A percentile compares a stretch with the other conserved stretches of the same genome.
Evolutionary conservation across 1,140 invertebrate genomes (phyloP).

Genomic region (Dendroctonus valens): DNA sequence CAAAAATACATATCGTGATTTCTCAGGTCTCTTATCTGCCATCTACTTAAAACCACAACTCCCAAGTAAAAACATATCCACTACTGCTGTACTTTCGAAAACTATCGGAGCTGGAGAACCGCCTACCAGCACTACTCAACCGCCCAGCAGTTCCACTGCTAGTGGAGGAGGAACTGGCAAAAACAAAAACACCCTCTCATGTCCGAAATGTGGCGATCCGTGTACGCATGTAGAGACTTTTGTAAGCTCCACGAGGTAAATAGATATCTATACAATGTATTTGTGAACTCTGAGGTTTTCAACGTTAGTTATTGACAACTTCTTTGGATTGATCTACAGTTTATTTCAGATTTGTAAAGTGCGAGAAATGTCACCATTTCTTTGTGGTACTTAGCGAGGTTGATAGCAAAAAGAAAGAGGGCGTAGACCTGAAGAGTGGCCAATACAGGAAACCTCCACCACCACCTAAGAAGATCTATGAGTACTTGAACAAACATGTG

Average conservation of each 20-base stretch:
- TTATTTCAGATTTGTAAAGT: conserved; percentile 82
- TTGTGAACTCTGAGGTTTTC: not conserved
- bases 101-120: conserved; percentile 44
- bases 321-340: not conserved
- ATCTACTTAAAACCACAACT: conserved; percentile 36
- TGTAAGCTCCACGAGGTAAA: conserved; percentile 79
- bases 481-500: conserved; percentile 93
- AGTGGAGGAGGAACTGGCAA: conserved; percentile 43
- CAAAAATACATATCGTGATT: no score
- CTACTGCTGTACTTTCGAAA: conserved; percentile 42
- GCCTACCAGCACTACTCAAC: conserved; percentile 31
- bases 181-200: conserved; percentile 70
- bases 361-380: conserved; percentile 97
- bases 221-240: conserved; percentile 96
- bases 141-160: conserved; percentile 39
- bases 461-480: conserved; percentile 94
- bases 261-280: not conserved
- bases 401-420: conserved; percentile 86
- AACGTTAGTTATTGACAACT: no score
- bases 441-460: conserved; percentile 81
- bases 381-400: conserved; percentile 94
- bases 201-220: conserved; percentile 94
- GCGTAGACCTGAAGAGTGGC: conserved; percentile 62
- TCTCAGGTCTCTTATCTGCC: conserved; percentile 41
- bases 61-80: conserved; percentile 38